Percentiles rank a stretch among this genome's conserved stretches.
Evolutionary conservation across 2,797 vertebrate genomes (phyloP).

Genomic region (Steatocranus sp.): DNA sequence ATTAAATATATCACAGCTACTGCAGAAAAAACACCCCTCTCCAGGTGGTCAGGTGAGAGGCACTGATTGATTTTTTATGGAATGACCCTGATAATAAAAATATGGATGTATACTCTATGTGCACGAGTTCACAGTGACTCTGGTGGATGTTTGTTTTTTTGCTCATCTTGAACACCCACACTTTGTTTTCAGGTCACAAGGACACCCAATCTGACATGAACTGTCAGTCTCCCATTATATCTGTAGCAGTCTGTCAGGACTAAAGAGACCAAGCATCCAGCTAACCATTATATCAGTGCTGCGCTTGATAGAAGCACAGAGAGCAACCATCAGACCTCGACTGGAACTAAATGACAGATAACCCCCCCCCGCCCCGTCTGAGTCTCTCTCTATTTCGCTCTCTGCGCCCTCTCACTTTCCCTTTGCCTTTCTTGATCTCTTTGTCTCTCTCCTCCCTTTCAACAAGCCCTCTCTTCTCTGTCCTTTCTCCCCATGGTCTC

Average conservation of each 20-base stretch:
- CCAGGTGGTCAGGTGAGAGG: neutral
- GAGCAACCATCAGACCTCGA: slow-evolving; percentile 40
- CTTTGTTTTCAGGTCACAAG: neutral
- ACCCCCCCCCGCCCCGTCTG: neutral
- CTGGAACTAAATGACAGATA: slow-evolving; percentile 53
- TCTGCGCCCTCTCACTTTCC: neutral
- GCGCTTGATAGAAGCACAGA: slow-evolving; percentile 38
- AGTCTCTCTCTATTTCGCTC: neutral
- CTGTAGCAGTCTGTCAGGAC: neutral
- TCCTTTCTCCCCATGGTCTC: slow-evolving; percentile 4
- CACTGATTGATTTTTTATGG: neutral
- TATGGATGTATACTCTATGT: neutral
- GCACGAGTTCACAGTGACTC: neutral
- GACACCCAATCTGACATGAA: neutral
- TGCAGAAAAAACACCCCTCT: neutral
- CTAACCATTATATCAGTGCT: slow-evolving; percentile 25
- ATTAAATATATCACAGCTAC: neutral
- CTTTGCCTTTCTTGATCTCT: slow-evolving; percentile 14
- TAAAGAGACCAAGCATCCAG: slow-evolving; percentile 26
- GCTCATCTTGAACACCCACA: neutral
- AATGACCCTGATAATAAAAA: neutral
- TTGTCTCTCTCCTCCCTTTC: slow-evolving; percentile 11
- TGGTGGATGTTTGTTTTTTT: neutral
- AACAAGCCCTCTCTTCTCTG: neutral
- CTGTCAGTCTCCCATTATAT: slow-evolving; percentile 12